Conservation (phyloP, 2,888 invertebrate genomes). For the Watsonalla cultraria region DNA sequence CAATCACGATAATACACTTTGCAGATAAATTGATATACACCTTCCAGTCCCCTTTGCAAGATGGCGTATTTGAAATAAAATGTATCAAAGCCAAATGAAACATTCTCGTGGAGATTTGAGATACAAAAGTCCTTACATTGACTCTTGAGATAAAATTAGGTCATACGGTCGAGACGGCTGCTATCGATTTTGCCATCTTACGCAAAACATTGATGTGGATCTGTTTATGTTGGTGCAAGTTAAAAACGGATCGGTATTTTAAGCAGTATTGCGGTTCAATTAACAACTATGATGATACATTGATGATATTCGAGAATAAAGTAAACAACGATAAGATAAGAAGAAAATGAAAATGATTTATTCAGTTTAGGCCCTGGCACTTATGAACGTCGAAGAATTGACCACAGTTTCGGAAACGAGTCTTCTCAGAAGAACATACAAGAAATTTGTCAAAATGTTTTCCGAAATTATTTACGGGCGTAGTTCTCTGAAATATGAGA, state of each 20-base stretch:
- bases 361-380: too few species aligned
- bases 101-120: background rate
- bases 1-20: too few species aligned
- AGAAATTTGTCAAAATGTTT: too few species aligned
- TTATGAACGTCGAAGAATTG: too few species aligned
- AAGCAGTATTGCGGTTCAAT: background rate
- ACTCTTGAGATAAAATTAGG: slow-evolving; percentile 48
- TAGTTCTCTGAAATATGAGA: too few species aligned
- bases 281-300: background rate
- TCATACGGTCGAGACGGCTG: slow-evolving; percentile 59
- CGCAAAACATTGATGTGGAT: slow-evolving; percentile 35
- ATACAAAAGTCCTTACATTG: slow-evolving; percentile 15
- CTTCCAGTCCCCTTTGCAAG: background rate
- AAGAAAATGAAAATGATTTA: too few species aligned
- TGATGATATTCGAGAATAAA: too few species aligned
- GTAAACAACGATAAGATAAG: too few species aligned
- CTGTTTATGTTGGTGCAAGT: slow-evolving; percentile 11
- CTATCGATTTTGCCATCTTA: slow-evolving; percentile 65
- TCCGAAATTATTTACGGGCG: too few species aligned
- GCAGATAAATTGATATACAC: too few species aligned
- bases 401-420: too few species aligned
- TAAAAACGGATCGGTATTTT: slow-evolving; percentile 6
- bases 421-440: too few species aligned
- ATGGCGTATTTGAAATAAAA: slow-evolving; percentile 10
- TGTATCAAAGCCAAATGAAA: slow-evolving; percentile 6